Base-by-base conservation (phyloP, 2,113 vertebrate species). In the Seriola quinqueradiata region DNA sequence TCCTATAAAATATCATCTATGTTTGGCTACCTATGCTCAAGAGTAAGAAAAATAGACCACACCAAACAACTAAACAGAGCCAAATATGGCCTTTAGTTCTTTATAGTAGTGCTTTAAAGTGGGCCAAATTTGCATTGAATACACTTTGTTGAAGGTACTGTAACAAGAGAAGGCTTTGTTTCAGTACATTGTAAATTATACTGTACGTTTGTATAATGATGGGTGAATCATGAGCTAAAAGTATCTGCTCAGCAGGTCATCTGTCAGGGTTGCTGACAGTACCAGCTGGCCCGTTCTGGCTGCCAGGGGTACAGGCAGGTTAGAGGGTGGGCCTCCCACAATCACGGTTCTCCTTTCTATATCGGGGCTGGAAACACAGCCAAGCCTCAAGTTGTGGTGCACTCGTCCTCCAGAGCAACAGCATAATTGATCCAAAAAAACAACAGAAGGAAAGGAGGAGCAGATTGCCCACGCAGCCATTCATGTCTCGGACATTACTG, bases 141-240 rank as follows among this genome's bases (percentile, higher is more conserved):
- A 44, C 44, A 23, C 12, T 76, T 71, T 28, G 46, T 34, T 25
- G 23, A 42, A 32, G 48, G 34, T 34, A 48, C 17, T 50, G 8
- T 40, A 42, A 55, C 4, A 40, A 54, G 25, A 32, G 11, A 46
- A 38, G 14, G 14, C 23, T 81, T 72, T 25, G 19, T 73, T 73
- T 67, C 54, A 42, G 52, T 55, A 14, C 55, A 64, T 69, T 72
- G 72, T 69, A 63, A 68, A 72, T 83, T 40, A 66, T 46, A 83
- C 38, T 75, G 64, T 87, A 81, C 60, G 75, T 86, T 80, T 86
- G 71, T 83, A 83, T 88, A 70, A 89, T 82, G 84, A 85, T 42
- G 72, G 54, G 68, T 91, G 92, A 93, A 83, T 93, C 93, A 93
- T 88, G 84, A 90, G 90, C 92, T 92, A 92, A 93, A 94, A 93